Base-by-base conservation (phyloP, 2,888 invertebrate genomes). In the Carterocephalus palaemon region DNA sequence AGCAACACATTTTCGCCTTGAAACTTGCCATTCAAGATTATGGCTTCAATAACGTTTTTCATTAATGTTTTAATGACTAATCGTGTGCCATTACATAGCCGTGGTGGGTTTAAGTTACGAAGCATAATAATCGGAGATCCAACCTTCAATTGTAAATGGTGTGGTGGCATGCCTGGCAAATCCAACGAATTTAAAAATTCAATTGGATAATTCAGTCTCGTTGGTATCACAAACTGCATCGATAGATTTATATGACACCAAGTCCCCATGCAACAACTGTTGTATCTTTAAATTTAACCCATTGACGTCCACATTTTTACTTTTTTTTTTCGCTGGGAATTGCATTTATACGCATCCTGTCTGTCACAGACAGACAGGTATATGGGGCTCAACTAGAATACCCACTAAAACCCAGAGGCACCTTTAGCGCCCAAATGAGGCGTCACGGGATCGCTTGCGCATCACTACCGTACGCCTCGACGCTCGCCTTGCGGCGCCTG, bases 261-360 rank as follows among this genome's bases (percentile, higher is more conserved):
- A 28, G 15, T 52, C 22, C 9, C 53, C 53, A 37, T 49, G 52
- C 29, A 59, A 47, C 34, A 37, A 38, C 47, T 41, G 10, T 53
- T 57, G 51, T 48, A 55, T 54, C 34, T 51, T 37, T 2, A 50
- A 23, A 38, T 57, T 56, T 5, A 57, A 33, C 10, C 48, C 32
- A 13, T 62, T 28, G 26, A 64, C 65, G 47, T 62, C 62, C 5
- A 55, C 49, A 51, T 67, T 69, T 56, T n/a, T n/a, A n/a, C n/a
- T n/a, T n/a, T n/a, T n/a, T n/a, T n/a, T n/a, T n/a, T n/a, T n/a
- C n/a, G n/a, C n/a, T n/a, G n/a, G n/a, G n/a, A n/a, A n/a, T n/a
- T n/a, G n/a, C n/a, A n/a, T n/a, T n/a, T n/a, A n/a, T n/a, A n/a
- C n/a, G n/a, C n/a, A n/a, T n/a, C n/a, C n/a, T n/a, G n/a, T n/a